Evolutionary conservation across 2,888 invertebrate genomes (phyloP).

Genomic region (Chrysolina americana): DNA sequence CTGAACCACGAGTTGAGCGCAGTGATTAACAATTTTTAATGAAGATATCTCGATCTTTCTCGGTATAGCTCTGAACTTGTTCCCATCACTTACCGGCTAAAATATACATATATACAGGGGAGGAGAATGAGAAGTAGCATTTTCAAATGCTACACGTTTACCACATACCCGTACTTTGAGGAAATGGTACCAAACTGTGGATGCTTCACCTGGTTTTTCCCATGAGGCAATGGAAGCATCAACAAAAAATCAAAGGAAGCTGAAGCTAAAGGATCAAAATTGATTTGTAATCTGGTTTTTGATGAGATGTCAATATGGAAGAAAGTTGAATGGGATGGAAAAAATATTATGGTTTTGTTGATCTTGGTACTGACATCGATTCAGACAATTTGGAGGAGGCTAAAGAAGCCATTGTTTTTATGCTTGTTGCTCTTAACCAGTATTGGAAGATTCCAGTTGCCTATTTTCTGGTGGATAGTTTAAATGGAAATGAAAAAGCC

Average conservation of each 20-base stretch:
- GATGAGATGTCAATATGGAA: slow-evolving; percentile 56
- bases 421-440: slow-evolving; percentile 32
- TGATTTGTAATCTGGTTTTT: slow-evolving; percentile 31
- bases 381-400: slow-evolving; percentile 37
- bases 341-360: slow-evolving; percentile 37
- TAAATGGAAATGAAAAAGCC: slow-evolving; percentile 36
- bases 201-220: not conserved
- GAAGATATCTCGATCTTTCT: too few relatives aligned
- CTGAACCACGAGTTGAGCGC: too few relatives aligned
- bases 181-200: not conserved
- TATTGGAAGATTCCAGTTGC: slow-evolving; percentile 40
- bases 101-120: too few relatives aligned
- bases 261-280: not conserved
- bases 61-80: too few relatives aligned
- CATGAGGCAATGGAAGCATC: not conserved
- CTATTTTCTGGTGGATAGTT: slow-evolving; percentile 34
- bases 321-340: slow-evolving; percentile 32
- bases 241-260: not conserved
- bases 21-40: too few relatives aligned
- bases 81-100: too few relatives aligned
- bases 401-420: slow-evolving; percentile 38
- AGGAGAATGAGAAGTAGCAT: too few relatives aligned
- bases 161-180: not conserved
- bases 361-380: slow-evolving; percentile 44
- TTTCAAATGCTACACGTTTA: not conserved